Percentiles rank a stretch among this genome's conserved stretches.
phyloP scores from a whole-genome alignment of 2,113 vertebrate genomes.

The Hippolais icterina region DNA sequence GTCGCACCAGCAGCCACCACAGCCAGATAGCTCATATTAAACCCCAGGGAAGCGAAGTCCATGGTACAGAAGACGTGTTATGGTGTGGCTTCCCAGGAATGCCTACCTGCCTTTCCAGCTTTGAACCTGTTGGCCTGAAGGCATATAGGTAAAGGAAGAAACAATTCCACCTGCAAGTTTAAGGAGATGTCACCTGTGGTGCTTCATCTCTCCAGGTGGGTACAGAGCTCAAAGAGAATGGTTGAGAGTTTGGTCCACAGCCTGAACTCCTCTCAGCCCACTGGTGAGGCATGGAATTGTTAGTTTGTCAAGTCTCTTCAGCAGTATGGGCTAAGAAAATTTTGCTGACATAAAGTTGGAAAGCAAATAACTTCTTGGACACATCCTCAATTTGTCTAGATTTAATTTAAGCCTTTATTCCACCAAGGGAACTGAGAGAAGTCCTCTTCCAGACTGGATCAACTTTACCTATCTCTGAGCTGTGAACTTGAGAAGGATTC shows the following conservation, averaged over 20 bases:
- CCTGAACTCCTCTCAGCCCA: not conserved
- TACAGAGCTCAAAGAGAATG: not conserved
- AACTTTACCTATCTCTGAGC: not conserved
- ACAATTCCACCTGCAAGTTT: not conserved
- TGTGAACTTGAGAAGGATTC: not conserved
- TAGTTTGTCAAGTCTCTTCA: not conserved
- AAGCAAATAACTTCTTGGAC: not conserved
- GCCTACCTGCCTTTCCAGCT: not conserved
- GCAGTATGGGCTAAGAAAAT: not conserved
- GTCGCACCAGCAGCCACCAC: not conserved
- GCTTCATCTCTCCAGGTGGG: not conserved
- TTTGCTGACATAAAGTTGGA: not conserved
- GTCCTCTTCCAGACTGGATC: not conserved
- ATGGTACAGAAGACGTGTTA: accelerated
- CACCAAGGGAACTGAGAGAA: not conserved
- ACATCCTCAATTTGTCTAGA: not conserved
- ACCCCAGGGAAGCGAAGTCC: not conserved
- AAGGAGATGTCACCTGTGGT: not conserved
- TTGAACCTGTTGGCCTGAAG: not conserved
- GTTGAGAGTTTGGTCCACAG: not conserved
- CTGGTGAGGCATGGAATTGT: accelerated
- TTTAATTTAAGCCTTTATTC: not conserved
- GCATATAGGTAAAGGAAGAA: not conserved
- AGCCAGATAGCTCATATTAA: not conserved
- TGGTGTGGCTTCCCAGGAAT: not conserved